A percentile compares a stretch with the other conserved stretches of the same genome.
Conservation (phyloP, 2,888 invertebrate species). For the Meandrusa payeni region DNA sequence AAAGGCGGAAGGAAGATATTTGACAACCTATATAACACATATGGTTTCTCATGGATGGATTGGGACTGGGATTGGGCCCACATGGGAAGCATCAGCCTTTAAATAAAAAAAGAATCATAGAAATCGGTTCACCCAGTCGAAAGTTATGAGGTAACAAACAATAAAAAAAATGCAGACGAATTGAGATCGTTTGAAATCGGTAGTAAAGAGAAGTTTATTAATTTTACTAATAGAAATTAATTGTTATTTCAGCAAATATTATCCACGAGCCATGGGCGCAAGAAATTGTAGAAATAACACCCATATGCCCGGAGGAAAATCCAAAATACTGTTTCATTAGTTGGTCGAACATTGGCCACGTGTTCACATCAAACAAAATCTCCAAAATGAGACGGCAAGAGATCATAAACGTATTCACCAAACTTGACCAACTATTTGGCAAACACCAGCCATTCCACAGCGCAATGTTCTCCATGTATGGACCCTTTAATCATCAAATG, state of each 20-base stretch:
- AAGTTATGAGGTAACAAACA: too few relatives aligned
- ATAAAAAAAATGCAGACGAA: too few relatives aligned
- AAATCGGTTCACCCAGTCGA: too few relatives aligned
- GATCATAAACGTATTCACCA: conserved; percentile 84
- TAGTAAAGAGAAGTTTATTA: too few relatives aligned
- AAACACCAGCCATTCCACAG: conserved; percentile 76
- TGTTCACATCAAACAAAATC: conserved; percentile 82
- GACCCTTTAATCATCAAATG: conserved; percentile 82
- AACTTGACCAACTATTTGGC: conserved; percentile 87
- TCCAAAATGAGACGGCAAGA: conserved; percentile 82
- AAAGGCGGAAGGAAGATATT: too few relatives aligned
- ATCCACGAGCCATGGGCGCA: conserved; percentile 68
- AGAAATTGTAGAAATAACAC: conserved; percentile 59
- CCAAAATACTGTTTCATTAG: conserved; percentile 81
- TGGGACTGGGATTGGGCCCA: too few relatives aligned
- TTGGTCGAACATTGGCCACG: conserved; percentile 85
- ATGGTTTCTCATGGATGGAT: too few relatives aligned
- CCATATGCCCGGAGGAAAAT: conserved; percentile 81
- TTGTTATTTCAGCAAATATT: conserved; percentile 37
- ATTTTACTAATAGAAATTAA: background rate
- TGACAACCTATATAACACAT: too few relatives aligned
- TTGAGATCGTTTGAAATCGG: too few relatives aligned
- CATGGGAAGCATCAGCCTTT: too few relatives aligned
- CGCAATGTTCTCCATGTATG: conserved; percentile 85
- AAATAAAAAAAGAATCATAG: too few relatives aligned